These are phyloP conservation scores for Delphinapterus leucas DNA, from an alignment of 2,113 vertebrate genomes.

Conservation along the genomic window DNA sequence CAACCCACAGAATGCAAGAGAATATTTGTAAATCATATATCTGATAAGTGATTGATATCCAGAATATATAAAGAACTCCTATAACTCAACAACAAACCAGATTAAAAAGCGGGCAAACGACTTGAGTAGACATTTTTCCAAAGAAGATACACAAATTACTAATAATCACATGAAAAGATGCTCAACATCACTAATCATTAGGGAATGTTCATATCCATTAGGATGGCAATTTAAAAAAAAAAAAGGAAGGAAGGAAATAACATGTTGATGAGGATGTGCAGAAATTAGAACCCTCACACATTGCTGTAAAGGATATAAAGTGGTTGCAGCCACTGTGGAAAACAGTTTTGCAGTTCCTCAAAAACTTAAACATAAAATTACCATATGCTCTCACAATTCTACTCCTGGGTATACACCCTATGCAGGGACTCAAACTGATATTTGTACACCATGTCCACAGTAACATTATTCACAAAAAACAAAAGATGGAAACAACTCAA, in stretches of 20 bases:
- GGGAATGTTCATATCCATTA: background rate
- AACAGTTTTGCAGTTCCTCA: background rate
- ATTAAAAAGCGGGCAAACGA: too few relatives aligned
- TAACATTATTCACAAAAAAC: background rate
- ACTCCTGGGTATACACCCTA: background rate
- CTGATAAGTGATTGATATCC: background rate
- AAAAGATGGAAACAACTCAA: conserved; percentile 15
- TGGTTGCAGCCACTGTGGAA: background rate
- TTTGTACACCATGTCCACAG: background rate
- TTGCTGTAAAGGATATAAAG: background rate
- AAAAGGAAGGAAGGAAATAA: background rate
- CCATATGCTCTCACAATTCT: background rate
- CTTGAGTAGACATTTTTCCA: too few relatives aligned
- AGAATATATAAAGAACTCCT: background rate
- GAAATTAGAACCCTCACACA: background rate
- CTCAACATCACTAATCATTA: background rate
- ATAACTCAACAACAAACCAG: background rate
- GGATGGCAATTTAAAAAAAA: background rate
- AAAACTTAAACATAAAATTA: background rate
- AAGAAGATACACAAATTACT: too few relatives aligned
- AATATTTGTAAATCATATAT: conserved; percentile 21
- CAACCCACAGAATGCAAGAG: background rate
- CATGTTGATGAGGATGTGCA: background rate
- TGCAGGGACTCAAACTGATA: background rate
- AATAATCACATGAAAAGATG: background rate